Evolutionary conservation across 1,140 invertebrate species (phyloP).

Genomic region (Drosophila varians): DNA sequence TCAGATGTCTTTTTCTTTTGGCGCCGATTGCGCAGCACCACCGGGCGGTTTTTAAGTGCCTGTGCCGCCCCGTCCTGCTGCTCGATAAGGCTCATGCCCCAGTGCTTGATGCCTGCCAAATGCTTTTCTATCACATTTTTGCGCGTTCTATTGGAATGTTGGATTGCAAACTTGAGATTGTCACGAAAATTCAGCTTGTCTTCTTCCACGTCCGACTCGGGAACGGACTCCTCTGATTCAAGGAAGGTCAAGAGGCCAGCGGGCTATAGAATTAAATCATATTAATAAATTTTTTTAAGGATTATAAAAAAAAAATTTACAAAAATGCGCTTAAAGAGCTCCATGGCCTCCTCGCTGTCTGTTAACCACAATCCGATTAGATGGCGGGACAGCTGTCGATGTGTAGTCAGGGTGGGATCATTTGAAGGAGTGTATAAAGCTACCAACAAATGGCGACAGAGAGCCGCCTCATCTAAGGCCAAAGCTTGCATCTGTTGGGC

Average conservation of each 20-base stretch:
- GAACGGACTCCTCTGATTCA: constrained; percentile 94
- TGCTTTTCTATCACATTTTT: constrained; percentile 89
- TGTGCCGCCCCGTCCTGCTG: constrained; percentile 77
- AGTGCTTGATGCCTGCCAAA: constrained; percentile 87
- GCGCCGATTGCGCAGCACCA: constrained; percentile 94
- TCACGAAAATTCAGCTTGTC: constrained; percentile 93
- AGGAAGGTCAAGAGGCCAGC: constrained; percentile 95
- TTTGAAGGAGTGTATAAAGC: constrained; percentile 94
- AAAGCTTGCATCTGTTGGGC: constrained; percentile 97
- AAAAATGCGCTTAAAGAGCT: constrained; percentile 94
- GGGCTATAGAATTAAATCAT: constrained; percentile 85
- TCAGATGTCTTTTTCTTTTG: constrained; percentile 94
- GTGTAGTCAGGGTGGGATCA: constrained; percentile 90
- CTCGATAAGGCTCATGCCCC: constrained; percentile 82
- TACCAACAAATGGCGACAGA: constrained; percentile 95
- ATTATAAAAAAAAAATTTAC: constrained; percentile 84
- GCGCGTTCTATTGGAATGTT: constrained; percentile 87
- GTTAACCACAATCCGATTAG: constrained; percentile 99
- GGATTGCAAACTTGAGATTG: constrained; percentile 97
- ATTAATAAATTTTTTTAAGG: constrained; percentile 5
- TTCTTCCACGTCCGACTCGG: constrained; percentile 88
- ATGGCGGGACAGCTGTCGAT: constrained; percentile 96
- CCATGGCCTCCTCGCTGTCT: constrained; percentile 95
- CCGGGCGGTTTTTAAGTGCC: constrained; percentile 88
- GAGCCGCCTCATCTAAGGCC: constrained; percentile 97